Conservation (phyloP, 1,140 invertebrate genomes). For the Cheumatopsyche charites region DNA sequence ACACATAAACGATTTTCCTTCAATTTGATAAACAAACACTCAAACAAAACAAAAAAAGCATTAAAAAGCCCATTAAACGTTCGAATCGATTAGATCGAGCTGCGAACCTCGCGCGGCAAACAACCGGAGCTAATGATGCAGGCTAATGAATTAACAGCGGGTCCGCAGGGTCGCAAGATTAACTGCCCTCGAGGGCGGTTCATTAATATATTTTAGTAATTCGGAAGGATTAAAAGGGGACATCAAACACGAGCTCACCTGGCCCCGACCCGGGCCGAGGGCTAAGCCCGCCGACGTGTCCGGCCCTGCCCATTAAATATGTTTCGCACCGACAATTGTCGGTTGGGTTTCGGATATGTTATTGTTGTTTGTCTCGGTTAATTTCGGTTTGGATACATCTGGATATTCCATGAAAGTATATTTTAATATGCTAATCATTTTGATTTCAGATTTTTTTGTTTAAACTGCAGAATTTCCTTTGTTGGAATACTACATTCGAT, state of each 20-base stretch:
- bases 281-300: slow-evolving; percentile 29
- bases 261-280: not conserved
- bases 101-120: slow-evolving; percentile 1
- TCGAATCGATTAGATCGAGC: not conserved
- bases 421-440: too few species aligned
- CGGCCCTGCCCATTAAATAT: slow-evolving; percentile 17
- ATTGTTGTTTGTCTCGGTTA: too few species aligned
- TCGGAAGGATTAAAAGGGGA: slow-evolving; percentile 35
- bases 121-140: slow-evolving; percentile 41
- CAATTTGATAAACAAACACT: too few species aligned
- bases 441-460: too few species aligned
- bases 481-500: too few species aligned
- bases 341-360: not conserved
- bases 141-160: slow-evolving; percentile 46
- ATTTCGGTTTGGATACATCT: too few species aligned
- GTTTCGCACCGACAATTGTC: slow-evolving; percentile 2
- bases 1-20: too few species aligned
- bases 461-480: too few species aligned
- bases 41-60: too few species aligned
- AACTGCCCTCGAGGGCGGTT: slow-evolving; percentile 36
- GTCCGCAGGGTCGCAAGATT: slow-evolving; percentile 39
- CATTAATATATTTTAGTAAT: slow-evolving; percentile 43
- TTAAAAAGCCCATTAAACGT: too few species aligned
- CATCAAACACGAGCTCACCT: slow-evolving; percentile 35
- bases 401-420: too few species aligned